Evolutionary conservation across 2,888 invertebrate species (phyloP).

Genomic region (Bellardia bayeri): DNA sequence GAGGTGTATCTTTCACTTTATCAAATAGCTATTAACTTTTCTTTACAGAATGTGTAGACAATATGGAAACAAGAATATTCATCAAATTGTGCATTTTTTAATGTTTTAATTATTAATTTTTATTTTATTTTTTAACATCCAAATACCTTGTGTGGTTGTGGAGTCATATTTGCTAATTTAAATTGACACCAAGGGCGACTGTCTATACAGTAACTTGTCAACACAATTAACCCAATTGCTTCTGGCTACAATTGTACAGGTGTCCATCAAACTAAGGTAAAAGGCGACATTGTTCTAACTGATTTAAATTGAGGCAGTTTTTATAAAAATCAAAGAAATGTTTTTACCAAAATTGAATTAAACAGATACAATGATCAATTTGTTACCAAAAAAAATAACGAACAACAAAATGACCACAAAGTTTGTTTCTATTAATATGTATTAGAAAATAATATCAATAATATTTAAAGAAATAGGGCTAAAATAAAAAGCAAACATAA

Average conservation of each 20-base stretch:
- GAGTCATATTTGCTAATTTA: slow-evolving; percentile 44
- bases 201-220: slow-evolving; percentile 14
- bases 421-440: slow-evolving; percentile 41
- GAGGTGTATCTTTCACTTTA: not conserved
- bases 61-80: slow-evolving; percentile 19
- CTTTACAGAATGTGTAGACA: not conserved
- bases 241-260: slow-evolving; percentile 9
- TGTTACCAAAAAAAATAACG: slow-evolving; percentile 71
- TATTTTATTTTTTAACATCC: not conserved
- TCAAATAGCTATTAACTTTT: slow-evolving; percentile 14
- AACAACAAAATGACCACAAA: slow-evolving; percentile 57
- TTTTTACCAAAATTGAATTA: slow-evolving; percentile 18
- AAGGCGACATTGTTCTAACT: slow-evolving; percentile 68
- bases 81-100: slow-evolving; percentile 40
- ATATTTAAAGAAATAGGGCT: slow-evolving; percentile 42
- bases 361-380: slow-evolving; percentile 70
- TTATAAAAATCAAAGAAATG: slow-evolving; percentile 6
- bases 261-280: slow-evolving; percentile 57
- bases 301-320: slow-evolving; percentile 36
- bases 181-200: slow-evolving; percentile 54
- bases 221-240: slow-evolving; percentile 62
- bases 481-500: slow-evolving; percentile 65
- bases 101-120: slow-evolving; percentile 49
- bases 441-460: slow-evolving; percentile 51
- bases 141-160: not conserved